Evolutionary conservation across 2,797 vertebrate species (phyloP), one percentile per base, ranked within the genome.

Genomic region (Lagorchestes hirsutus): DNA sequence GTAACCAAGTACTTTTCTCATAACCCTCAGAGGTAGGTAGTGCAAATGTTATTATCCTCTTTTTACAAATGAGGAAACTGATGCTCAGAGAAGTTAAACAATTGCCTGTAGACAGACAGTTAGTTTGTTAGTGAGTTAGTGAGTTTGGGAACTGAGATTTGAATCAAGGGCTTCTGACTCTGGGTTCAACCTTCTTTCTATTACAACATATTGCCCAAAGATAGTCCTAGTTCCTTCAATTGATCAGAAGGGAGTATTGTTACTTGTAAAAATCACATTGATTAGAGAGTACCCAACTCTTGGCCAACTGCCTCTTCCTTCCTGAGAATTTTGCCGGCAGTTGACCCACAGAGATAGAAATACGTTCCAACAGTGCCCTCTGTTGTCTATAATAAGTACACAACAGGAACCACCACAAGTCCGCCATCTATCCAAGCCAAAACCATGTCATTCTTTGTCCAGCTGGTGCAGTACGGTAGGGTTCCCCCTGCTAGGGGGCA

Each of bases 261-360:
- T 46, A 46, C 22, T 82, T 46, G 4, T 55, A 28, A 87, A 4
- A 55, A 57, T 34, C 56, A 22, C 34, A 56, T n/a, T n/a, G 87
- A 93, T 67, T 31, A 27, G 2, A 22, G 95, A 94, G 31, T 46
- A 62, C 93, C 55, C 46, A 57, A 3, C 52, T 54, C 18, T 34
- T 46, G n/a, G 94, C 3, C 90, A 58, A 90, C 29, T 12, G 16
- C 67, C 9, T 95, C 90, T 90, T 95, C 8, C 22, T 96, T 92
- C 57, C 94, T n/a, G 0, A n/a, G 16, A 0, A 54, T 40, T 90
- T 90, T 18, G 74, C 50, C 29, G n/a, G 28, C 54, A 10, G 6
- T 55, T 62, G 94, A 18, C 54, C 4, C 16, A 40, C 34, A 82
- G 40, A 0, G 22, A 27, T 82, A 90, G 5, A 2, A 24, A 50